A percentile compares a stretch with the other conserved stretches of the same genome.
Evolutionary conservation across 2,888 invertebrate genomes (phyloP).

Genomic region (Dolomedes plantarius): DNA sequence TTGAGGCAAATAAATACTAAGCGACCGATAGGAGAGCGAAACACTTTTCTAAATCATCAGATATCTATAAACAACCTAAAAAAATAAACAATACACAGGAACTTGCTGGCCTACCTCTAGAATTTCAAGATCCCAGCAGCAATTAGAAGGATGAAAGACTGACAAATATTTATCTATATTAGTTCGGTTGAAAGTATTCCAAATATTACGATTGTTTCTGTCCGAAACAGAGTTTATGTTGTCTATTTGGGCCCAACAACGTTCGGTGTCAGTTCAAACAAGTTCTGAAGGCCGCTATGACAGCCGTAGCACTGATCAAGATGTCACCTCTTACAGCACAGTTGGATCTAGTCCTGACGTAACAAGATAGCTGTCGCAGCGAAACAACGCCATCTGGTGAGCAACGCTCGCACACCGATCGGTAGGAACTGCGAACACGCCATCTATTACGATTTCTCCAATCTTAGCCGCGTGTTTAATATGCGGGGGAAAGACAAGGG

Average conservation of each 20-base stretch:
- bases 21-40: too few species aligned
- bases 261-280: neutral
- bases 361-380: constrained; percentile 10
- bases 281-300: neutral
- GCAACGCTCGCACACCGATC: neutral
- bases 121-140: too few species aligned
- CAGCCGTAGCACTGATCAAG: neutral
- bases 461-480: neutral
- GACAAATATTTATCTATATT: too few species aligned
- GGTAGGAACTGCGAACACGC: neutral
- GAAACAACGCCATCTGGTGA: neutral
- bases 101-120: too few species aligned
- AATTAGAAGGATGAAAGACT: too few species aligned
- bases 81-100: too few species aligned
- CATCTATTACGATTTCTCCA: neutral
- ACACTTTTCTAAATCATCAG: too few species aligned
- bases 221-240: neutral
- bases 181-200: neutral
- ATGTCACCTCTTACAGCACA: constrained; percentile 12
- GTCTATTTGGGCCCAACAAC: neutral
- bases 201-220: neutral
- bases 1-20: too few species aligned
- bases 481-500: neutral
- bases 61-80: too few species aligned
- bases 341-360: neutral